Base-by-base conservation (phyloP, 2,113 vertebrate genomes). In the Equus quagga region DNA sequence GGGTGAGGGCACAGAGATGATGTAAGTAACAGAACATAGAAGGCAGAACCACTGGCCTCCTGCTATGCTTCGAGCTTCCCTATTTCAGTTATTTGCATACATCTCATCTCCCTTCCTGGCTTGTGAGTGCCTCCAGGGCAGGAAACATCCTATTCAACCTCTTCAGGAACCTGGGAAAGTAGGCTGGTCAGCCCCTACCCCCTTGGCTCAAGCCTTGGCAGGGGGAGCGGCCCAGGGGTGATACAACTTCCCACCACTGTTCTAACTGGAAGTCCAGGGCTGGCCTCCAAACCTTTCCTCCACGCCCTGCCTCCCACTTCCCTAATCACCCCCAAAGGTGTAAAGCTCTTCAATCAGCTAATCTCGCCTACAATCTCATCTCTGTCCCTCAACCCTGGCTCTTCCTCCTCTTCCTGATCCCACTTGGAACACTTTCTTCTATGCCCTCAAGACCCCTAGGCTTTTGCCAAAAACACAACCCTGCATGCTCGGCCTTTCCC, bases 251-350 rank as follows among this genome's bases (percentile, higher is more conserved):
- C 79, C 83, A 93, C 19, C 64, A 64, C 46, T 46, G n/a, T 28
- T 95, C 72, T 95, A 93, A 91, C 62, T 83, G 82, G 72, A 97
- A 97, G 79, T 82, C 36, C 92, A 65, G 73, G 75, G 69, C 90
- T 72, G 56, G 94, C 67, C 56, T 97, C 89, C 85, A 96, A 36
- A 36, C 76, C 90, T 26, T 26, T 96, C 28, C 64, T 75, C 19
- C 51, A 60, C 2, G 2, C 82, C 69, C 78, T 60, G 80, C 46
- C 80, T 94, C 90, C 65, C 41, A 76, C 72, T 96, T 92, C 60
- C 91, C 60, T 89, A 93, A 92, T 92, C 54, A 84, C 79, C 76
- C 93, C 81, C 90, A 79, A 95, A 94, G 80, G 84, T 78, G 23
- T 69, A 84, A 93, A 58, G n/a, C 78, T 96, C 51, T 80, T 84